phyloP scores from a whole-genome alignment of 2,113 vertebrate genomes.

The Macheiramphus alcinus region DNA sequence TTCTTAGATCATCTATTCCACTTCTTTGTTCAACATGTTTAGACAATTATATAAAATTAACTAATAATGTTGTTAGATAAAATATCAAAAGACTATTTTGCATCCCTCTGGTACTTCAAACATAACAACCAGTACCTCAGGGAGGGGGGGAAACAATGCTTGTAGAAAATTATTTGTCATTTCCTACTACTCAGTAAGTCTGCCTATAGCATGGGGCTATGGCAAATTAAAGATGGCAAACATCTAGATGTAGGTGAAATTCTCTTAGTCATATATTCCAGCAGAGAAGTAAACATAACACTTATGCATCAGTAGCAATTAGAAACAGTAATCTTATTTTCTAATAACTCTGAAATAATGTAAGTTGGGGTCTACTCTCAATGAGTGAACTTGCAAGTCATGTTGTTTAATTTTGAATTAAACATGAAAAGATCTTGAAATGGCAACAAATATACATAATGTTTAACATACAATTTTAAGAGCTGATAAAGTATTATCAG shows the following conservation, averaged over 20 bases:
- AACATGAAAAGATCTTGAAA: background rate
- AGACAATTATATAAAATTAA: background rate
- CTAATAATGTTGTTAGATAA: background rate
- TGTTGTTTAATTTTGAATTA: background rate
- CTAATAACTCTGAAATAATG: background rate
- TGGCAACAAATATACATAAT: fast-evolving
- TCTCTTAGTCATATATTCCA: background rate
- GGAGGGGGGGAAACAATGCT: background rate
- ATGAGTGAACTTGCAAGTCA: background rate
- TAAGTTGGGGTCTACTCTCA: background rate
- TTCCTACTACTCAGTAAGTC: background rate
- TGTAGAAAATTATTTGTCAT: background rate
- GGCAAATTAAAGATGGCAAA: background rate
- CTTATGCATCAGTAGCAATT: background rate
- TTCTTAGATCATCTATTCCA: background rate
- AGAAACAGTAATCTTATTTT: background rate
- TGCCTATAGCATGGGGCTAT: background rate
- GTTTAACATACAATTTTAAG: background rate
- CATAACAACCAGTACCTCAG: background rate
- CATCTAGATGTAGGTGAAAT: background rate
- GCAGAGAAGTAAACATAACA: background rate
- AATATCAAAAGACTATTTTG: background rate
- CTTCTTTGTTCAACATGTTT: background rate
- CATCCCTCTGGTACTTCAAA: background rate
- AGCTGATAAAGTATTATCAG: background rate